phyloP scores from a whole-genome alignment of 2,113 vertebrate species.

The Smithornis capensis region DNA sequence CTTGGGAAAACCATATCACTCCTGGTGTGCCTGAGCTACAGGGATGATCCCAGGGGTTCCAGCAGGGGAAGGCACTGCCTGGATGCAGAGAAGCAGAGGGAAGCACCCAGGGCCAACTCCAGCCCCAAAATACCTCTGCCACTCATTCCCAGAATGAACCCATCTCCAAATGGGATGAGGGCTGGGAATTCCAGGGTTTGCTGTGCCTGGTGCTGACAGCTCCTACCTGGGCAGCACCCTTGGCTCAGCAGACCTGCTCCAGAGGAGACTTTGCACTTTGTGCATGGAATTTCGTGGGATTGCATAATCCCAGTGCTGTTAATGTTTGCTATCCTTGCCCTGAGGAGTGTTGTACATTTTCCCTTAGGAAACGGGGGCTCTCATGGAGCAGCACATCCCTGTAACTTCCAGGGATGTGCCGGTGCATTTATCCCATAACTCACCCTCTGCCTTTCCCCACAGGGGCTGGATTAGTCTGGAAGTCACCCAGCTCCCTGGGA shows the following conservation, averaged over 20 bases:
- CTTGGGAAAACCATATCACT: fast-evolving
- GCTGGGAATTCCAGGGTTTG: not conserved
- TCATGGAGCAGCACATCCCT: fast-evolving
- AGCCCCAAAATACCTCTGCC: not conserved
- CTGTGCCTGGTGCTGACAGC: not conserved
- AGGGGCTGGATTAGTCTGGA: conserved; percentile 47
- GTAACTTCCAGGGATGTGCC: not conserved
- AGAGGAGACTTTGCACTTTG: not conserved
- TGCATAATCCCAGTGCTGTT: not conserved
- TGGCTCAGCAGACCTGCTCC: fast-evolving
- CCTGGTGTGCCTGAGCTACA: not conserved
- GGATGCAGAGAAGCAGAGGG: not conserved
- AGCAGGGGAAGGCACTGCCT: not conserved
- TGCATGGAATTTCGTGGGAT: fast-evolving
- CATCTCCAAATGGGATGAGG: too few species aligned
- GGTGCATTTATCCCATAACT: not conserved
- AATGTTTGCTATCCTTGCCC: not conserved
- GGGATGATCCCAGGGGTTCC: fast-evolving
- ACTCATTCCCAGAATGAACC: not conserved
- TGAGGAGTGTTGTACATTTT: fast-evolving
- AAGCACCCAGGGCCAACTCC: not conserved
- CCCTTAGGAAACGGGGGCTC: not conserved
- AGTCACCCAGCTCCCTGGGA: not conserved
- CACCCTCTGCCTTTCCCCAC: conserved; percentile 29
- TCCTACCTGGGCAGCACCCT: fast-evolving